Conservation (phyloP, 2,797 vertebrate species). For the Crenichthys baileyi region DNA sequence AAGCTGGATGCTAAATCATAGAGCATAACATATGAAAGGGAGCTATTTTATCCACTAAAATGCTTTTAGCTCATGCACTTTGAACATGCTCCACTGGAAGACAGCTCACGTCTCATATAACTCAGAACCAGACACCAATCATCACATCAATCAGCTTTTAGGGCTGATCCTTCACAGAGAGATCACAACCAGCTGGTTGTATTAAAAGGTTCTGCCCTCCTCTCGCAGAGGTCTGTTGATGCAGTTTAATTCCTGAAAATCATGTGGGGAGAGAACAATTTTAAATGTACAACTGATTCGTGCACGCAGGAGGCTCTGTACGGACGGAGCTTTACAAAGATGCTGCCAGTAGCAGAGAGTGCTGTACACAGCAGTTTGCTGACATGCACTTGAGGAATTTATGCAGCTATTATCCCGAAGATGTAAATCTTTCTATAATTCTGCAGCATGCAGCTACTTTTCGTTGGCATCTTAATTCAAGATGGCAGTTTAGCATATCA, state of each 20-base stretch:
- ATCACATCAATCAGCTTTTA: constrained; percentile 30
- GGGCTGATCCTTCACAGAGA: constrained; percentile 8
- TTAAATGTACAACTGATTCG: constrained; percentile 23
- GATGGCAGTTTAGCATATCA: constrained; percentile 44
- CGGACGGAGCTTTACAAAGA: constrained; percentile 38
- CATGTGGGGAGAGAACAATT: constrained; percentile 8
- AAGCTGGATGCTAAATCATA: constrained; percentile 64
- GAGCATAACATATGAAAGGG: constrained; percentile 59
- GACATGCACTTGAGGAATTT: constrained; percentile 58
- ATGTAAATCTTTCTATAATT: constrained; percentile 68
- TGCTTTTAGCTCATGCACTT: constrained; percentile 76
- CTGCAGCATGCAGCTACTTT: constrained; percentile 55
- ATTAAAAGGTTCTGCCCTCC: constrained; percentile 13
- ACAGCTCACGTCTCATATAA: constrained; percentile 66
- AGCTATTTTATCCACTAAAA: constrained; percentile 60
- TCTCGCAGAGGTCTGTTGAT: constrained; percentile 7
- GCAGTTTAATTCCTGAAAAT: constrained; percentile 30
- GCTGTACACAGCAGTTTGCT: constrained; percentile 50
- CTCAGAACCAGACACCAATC: constrained; percentile 16
- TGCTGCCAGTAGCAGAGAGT: constrained; percentile 42
- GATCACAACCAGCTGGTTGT: neutral
- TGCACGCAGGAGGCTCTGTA: constrained; percentile 13
- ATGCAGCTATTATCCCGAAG: constrained; percentile 56
- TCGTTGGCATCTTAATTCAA: constrained; percentile 46
- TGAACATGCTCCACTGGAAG: constrained; percentile 77